Evolutionary conservation across 1,140 invertebrate species (phyloP).

Genomic region (Microplitis mediator): DNA sequence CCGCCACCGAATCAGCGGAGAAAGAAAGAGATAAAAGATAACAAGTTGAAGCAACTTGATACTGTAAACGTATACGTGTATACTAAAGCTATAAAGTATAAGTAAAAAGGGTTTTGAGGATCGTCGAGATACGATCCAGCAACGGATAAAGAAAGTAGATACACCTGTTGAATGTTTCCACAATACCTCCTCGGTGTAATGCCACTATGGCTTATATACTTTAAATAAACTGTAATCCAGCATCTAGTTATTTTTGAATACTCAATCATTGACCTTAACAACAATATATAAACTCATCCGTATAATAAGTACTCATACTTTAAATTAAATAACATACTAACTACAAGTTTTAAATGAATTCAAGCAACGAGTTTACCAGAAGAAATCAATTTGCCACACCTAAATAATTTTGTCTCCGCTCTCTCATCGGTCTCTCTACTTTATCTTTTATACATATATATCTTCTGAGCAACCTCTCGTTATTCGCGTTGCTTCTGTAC

Average conservation of each 20-base stretch:
- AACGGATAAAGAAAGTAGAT: constrained; percentile 33
- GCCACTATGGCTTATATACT: background rate
- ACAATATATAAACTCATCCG: background rate
- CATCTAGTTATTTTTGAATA: background rate
- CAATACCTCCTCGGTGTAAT: background rate
- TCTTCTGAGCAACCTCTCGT: background rate
- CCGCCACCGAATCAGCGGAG: constrained; percentile 36
- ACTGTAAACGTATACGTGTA: too few relatives aligned
- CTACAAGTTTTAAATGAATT: background rate
- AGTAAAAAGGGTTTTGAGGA: constrained; percentile 4
- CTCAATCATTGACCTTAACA: constrained; percentile 12
- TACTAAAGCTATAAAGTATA: background rate
- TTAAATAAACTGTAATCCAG: background rate
- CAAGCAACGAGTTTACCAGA: background rate
- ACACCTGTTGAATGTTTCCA: constrained; percentile 36
- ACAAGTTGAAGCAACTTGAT: background rate
- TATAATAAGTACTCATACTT: background rate
- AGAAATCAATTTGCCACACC: constrained; percentile 41
- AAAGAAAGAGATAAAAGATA: constrained; percentile 21
- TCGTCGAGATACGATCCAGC: constrained; percentile 31
- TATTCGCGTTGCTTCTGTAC: background rate
- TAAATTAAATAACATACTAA: background rate
- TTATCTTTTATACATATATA: constrained; percentile 5
- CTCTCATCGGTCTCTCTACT: constrained; percentile 23
- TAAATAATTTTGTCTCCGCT: constrained; percentile 43